Percentiles rank a stretch among this genome's conserved stretches.
Conservation (phyloP, 2,797 vertebrate genomes). For the Microctenopoma lineatum region DNA sequence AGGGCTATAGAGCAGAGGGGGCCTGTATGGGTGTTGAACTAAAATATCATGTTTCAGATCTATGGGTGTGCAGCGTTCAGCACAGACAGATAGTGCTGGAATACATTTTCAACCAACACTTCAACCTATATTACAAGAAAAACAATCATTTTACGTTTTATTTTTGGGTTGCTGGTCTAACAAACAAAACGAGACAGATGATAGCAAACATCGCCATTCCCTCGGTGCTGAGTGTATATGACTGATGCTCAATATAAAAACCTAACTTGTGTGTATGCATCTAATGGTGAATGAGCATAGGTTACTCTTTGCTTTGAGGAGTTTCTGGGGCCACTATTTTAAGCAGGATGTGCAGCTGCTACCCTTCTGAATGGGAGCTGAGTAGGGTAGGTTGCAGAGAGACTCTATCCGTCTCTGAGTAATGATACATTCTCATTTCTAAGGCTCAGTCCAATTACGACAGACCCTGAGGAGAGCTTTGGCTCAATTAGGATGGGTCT, state of each 20-base stretch:
- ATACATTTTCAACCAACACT: conserved; percentile 29
- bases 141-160: neutral
- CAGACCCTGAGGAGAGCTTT: conserved; percentile 69
- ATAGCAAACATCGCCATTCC: neutral
- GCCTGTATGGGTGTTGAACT: conserved; percentile 59
- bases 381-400: conserved; percentile 55
- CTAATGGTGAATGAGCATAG: conserved; percentile 15
- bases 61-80: conserved; percentile 60
- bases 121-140: neutral
- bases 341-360: conserved; percentile 27
- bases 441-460: conserved; percentile 76
- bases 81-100: conserved; percentile 58
- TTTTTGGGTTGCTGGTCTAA: too few relatives aligned
- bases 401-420: conserved; percentile 60
- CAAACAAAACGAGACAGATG: too few relatives aligned
- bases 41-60: conserved; percentile 75
- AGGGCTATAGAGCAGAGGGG: conserved; percentile 66
- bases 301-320: conserved; percentile 50
- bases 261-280: neutral
- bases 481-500: conserved; percentile 76
- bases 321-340: conserved; percentile 47
- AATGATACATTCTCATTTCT: conserved; percentile 76
- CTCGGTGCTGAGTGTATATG: neutral
- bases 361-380: conserved; percentile 39
- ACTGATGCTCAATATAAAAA: conserved; percentile 7